Conservation (phyloP, 2,113 vertebrate genomes). For the Ornithorhynchus anatinus region DNA sequence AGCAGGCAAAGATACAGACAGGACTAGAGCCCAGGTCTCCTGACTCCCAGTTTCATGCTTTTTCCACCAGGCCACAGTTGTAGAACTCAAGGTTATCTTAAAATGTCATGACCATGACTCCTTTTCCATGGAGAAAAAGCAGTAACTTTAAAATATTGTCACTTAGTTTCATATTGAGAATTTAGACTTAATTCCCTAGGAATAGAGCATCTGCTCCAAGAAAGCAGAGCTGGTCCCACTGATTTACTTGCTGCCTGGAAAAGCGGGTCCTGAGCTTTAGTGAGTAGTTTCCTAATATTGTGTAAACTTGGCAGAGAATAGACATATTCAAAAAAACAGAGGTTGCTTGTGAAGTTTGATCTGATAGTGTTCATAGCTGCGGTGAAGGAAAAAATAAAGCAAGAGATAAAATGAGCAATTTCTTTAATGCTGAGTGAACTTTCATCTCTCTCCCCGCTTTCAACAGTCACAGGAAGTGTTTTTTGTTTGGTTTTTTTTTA, state of each 20-base stretch:
- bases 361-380: neutral
- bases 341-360: neutral
- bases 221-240: neutral
- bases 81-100: neutral
- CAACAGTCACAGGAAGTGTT: no score
- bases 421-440: neutral
- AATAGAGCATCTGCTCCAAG: neutral
- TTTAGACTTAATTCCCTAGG: neutral
- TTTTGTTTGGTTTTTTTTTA: no score
- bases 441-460: neutral
- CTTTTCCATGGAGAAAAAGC: neutral
- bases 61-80: no score
- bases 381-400: neutral
- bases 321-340: neutral
- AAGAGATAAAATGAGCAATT: neutral
- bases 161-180: neutral
- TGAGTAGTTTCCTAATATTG: neutral
- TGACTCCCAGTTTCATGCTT: no score
- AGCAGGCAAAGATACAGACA: no score
- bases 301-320: neutral
- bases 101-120: neutral
- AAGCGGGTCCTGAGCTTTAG: neutral
- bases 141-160: neutral
- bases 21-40: no score
- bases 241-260: neutral